Conservation (phyloP, 2,888 invertebrate genomes). For the Brachypterus glaber region DNA sequence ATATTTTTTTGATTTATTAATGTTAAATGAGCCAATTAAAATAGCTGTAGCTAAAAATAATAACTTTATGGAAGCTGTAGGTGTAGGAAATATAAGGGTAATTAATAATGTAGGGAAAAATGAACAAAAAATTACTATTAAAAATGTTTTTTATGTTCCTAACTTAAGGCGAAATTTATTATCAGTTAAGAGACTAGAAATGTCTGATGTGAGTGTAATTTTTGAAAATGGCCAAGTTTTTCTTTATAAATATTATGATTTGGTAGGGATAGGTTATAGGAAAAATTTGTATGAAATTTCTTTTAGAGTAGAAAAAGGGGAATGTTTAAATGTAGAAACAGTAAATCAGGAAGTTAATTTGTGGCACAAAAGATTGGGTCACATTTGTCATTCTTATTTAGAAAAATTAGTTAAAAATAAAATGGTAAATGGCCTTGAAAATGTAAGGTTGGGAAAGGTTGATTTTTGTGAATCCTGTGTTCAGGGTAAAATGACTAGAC, state of each 20-base stretch:
- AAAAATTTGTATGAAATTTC: slow-evolving; percentile 12
- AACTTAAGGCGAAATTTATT: slow-evolving; percentile 7
- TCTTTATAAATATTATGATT: neutral
- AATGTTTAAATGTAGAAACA: slow-evolving; percentile 11
- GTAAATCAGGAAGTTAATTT: slow-evolving; percentile 5
- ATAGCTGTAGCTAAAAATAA: slow-evolving; percentile 11
- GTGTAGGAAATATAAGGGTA: slow-evolving; percentile 12
- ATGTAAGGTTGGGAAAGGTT: slow-evolving; percentile 3
- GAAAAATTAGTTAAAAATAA: slow-evolving; percentile 10
- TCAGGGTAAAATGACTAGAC: slow-evolving; percentile 7
- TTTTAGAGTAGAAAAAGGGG: slow-evolving; percentile 2
- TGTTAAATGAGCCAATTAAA: slow-evolving; percentile 8
- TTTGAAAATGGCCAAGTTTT: neutral
- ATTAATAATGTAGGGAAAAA: slow-evolving; percentile 8
- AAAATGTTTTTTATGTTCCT: slow-evolving; percentile 10
- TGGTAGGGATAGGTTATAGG: slow-evolving; percentile 6
- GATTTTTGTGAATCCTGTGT: slow-evolving; percentile 11
- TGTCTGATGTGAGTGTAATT: neutral
- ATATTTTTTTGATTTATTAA: slow-evolving; percentile 6
- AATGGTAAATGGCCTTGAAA: slow-evolving; percentile 10
- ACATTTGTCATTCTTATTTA: slow-evolving; percentile 9
- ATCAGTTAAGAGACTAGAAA: slow-evolving; percentile 1
- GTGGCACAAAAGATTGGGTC: slow-evolving; percentile 13
- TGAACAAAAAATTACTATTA: slow-evolving; percentile 8
- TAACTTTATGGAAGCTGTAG: slow-evolving; percentile 8